Percentiles rank a stretch among this genome's conserved stretches.
Conservation (phyloP, 2,113 vertebrate species). For the Forbesichthys agassizii region DNA sequence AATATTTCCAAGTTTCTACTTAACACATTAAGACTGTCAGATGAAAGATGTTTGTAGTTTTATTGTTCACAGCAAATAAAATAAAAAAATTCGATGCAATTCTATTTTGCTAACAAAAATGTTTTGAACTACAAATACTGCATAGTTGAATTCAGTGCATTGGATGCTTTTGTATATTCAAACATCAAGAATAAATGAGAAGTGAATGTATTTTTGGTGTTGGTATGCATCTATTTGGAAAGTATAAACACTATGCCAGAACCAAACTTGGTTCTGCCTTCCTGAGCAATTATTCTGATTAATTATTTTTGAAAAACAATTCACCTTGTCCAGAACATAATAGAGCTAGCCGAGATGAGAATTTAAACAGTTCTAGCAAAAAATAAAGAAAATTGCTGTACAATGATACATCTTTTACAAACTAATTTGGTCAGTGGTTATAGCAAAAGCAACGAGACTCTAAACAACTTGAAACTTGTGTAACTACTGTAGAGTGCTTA, state of each 20-base stretch:
- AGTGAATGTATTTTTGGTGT: constrained; percentile 70
- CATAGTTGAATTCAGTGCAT: constrained; percentile 74
- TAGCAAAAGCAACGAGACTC: constrained; percentile 40
- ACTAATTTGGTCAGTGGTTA: constrained; percentile 47
- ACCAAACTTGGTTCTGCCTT: constrained; percentile 64
- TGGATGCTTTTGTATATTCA: constrained; percentile 43
- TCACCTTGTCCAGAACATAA: constrained; percentile 48
- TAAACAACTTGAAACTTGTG: constrained; percentile 30
- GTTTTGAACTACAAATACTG: constrained; percentile 65
- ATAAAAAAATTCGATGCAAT: constrained; percentile 24
- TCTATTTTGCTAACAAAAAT: constrained; percentile 34
- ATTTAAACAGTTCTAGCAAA: constrained; percentile 41
- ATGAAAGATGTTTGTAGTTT: constrained; percentile 33
- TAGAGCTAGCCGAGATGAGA: constrained; percentile 41
- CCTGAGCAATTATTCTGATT: constrained; percentile 74
- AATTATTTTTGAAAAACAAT: constrained; percentile 48
- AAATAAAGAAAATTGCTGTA: constrained; percentile 45
- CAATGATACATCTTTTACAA: constrained; percentile 31
- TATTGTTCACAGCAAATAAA: constrained; percentile 44
- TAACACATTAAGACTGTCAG: constrained; percentile 7
- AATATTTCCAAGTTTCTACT: background rate
- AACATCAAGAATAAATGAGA: constrained; percentile 45
- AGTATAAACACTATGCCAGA: constrained; percentile 74
- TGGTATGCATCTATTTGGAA: constrained; percentile 69
- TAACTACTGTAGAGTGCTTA: constrained; percentile 45